Evolutionary conservation across 2,113 vertebrate genomes (phyloP).

Genomic region (Puntigrus tetrazona): DNA sequence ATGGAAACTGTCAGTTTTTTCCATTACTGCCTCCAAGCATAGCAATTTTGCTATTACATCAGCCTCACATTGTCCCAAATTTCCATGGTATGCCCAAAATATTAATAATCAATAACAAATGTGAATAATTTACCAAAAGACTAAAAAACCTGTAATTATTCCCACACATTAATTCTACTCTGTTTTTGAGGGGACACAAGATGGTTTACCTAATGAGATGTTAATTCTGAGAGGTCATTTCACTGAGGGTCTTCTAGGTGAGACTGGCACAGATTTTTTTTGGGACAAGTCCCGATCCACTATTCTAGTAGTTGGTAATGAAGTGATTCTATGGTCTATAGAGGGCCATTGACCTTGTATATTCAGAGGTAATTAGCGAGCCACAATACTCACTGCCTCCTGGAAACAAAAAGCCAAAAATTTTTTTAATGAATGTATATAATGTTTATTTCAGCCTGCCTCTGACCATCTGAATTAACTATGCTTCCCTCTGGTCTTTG

Average conservation of each 20-base stretch:
- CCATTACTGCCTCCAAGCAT: too few relatives aligned
- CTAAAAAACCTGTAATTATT: neutral
- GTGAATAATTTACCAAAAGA: too few relatives aligned
- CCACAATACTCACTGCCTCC: neutral
- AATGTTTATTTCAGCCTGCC: neutral
- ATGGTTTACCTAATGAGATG: neutral
- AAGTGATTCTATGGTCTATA: neutral
- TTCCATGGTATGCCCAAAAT: neutral
- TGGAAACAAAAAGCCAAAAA: constrained; percentile 2
- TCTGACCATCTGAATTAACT: neutral
- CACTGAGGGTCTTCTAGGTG: neutral
- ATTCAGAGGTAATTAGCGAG: neutral
- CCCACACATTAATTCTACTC: neutral
- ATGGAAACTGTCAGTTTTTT: neutral
- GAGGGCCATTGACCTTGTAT: constrained; percentile 16
- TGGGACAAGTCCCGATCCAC: constrained; percentile 2
- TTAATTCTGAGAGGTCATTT: neutral
- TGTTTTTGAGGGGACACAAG: neutral
- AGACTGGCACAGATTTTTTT: neutral
- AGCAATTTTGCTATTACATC: too few relatives aligned
- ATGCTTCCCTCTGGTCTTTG: neutral
- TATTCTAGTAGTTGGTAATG: neutral
- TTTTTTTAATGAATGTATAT: neutral
- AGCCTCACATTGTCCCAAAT: neutral
- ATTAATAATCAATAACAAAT: neutral